Evolutionary conservation across 2,797 vertebrate genomes (phyloP).

Genomic region (Syndactyla subalaris): DNA sequence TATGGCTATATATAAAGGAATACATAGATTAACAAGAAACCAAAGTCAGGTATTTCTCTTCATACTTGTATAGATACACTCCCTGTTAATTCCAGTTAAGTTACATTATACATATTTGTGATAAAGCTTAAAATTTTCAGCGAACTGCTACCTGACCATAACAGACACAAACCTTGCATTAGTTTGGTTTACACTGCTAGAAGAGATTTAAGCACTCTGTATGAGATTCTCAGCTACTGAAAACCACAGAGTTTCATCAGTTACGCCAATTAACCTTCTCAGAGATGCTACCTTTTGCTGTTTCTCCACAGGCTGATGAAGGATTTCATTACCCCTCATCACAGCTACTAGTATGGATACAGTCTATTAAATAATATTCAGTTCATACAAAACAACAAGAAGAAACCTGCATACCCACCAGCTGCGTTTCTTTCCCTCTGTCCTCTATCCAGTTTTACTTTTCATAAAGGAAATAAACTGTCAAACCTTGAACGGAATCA

Average conservation of each 20-base stretch:
- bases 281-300: neutral
- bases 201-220: neutral
- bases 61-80: neutral
- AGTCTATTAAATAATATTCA: neutral
- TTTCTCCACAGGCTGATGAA: neutral
- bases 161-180: neutral
- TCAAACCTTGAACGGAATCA: neutral
- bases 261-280: neutral
- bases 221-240: neutral
- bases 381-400: neutral
- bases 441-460: neutral
- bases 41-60: neutral
- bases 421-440: neutral
- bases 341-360: neutral
- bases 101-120: neutral
- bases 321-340: neutral
- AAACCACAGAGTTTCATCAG: slow-evolving; percentile 9
- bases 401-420: neutral
- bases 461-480: neutral
- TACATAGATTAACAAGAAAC: neutral
- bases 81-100: neutral
- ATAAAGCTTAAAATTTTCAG: neutral
- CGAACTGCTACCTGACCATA: neutral
- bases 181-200: neutral
- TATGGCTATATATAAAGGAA: neutral